Evolutionary conservation across 2,888 invertebrate species (phyloP).

Genomic region (Athrips mouffetella): DNA sequence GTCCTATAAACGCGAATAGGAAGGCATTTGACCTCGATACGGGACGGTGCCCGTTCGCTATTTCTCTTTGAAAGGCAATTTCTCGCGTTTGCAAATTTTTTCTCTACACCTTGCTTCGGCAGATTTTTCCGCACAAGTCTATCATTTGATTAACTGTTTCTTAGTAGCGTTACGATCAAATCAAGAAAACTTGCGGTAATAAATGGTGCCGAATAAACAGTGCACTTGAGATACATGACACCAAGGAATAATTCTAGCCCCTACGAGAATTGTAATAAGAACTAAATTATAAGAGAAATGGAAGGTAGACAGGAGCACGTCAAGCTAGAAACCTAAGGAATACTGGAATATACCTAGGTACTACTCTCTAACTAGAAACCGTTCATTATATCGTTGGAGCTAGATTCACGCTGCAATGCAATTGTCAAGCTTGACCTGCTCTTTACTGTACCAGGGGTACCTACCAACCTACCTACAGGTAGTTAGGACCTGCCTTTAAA

Average conservation of each 20-base stretch:
- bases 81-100: conserved; percentile 48
- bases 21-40: conserved; percentile 58
- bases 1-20: conserved; percentile 33
- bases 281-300: conserved; percentile 4
- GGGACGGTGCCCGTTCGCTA: conserved; percentile 39
- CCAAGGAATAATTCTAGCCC: conserved; percentile 28
- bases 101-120: conserved; percentile 29
- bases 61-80: conserved; percentile 55
- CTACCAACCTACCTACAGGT: conserved; percentile 11
- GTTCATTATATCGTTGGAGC: too few species aligned
- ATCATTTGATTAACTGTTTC: conserved; percentile 43
- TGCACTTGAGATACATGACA: too few species aligned
- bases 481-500: not conserved
- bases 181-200: conserved; percentile 5
- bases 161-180: conserved; percentile 24
- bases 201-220: too few species aligned
- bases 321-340: too few species aligned
- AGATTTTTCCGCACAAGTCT: conserved; percentile 43
- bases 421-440: too few species aligned
- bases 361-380: too few species aligned
- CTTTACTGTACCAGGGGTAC: too few species aligned
- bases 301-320: too few species aligned
- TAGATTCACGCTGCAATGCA: too few species aligned
- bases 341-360: too few species aligned
- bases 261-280: conserved; percentile 18